phyloP scores from a whole-genome alignment of 2,797 vertebrate species.

The Tauraco hartlaubi region DNA sequence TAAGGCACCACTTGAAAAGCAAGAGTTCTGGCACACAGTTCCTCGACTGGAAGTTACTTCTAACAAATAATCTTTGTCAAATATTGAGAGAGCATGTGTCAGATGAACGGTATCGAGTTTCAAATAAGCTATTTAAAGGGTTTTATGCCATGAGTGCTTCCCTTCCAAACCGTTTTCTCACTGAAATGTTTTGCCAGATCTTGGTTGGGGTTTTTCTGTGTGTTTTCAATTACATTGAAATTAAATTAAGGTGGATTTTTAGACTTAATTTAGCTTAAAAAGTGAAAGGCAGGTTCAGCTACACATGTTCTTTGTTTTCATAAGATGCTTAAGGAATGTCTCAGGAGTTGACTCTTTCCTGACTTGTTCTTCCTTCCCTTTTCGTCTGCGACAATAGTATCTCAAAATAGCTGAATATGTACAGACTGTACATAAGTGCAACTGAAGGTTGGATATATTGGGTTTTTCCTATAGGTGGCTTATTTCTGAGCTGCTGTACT shows the following conservation, averaged over 20 bases:
- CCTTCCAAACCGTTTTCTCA: slow-evolving; percentile 1
- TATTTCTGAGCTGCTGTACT: neutral
- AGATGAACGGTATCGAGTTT: slow-evolving; percentile 30
- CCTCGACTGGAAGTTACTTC: neutral
- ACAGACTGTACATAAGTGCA: neutral
- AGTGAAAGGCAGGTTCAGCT: neutral
- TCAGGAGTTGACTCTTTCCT: neutral
- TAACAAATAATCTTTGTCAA: slow-evolving; percentile 47
- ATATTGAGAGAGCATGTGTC: slow-evolving; percentile 7
- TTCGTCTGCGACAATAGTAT: neutral
- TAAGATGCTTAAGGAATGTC: neutral
- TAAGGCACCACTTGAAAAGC: neutral
- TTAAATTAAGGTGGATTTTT: neutral
- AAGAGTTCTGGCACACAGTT: neutral
- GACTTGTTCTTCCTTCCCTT: neutral
- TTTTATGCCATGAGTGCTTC: neutral
- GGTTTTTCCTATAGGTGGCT: neutral
- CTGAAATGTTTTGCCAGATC: neutral
- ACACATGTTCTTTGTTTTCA: neutral
- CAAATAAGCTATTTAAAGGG: slow-evolving; percentile 24
- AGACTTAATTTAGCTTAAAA: neutral
- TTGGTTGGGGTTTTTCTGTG: neutral
- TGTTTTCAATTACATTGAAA: neutral
- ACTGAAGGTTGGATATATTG: neutral
- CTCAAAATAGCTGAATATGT: neutral